phyloP scores from a whole-genome alignment of 2,797 vertebrate genomes.

The Molothrus aeneus region DNA sequence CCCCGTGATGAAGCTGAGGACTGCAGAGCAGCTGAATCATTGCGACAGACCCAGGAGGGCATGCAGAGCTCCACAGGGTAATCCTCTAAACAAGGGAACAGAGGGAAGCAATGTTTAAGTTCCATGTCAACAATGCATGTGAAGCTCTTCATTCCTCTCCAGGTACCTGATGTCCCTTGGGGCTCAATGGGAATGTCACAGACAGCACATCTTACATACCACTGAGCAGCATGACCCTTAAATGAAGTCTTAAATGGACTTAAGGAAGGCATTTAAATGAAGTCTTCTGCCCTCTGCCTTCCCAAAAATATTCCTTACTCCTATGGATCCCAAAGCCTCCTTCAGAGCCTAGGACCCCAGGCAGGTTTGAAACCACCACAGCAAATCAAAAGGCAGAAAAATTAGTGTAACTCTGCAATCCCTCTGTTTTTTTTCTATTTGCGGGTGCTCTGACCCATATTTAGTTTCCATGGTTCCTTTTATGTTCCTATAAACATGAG shows the following conservation, averaged over 20 bases:
- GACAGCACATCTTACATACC: neutral
- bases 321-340: neutral
- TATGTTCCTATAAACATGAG: conserved; percentile 51
- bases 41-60: neutral
- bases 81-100: neutral
- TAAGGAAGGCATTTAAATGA: neutral
- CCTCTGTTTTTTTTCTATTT: neutral
- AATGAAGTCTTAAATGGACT: neutral
- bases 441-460: neutral
- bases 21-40: neutral
- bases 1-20: neutral
- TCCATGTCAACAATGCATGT: neutral
- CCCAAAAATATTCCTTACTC: neutral
- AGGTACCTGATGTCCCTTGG: neutral
- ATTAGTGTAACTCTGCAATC: neutral
- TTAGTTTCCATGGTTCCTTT: conserved; percentile 53
- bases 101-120: neutral
- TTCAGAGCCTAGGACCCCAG: neutral
- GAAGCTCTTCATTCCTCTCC: neutral
- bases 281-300: neutral
- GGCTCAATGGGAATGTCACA: neutral
- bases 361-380: neutral
- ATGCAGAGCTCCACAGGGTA: neutral
- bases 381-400: neutral
- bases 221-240: neutral